Evolutionary conservation across 2,888 invertebrate genomes (phyloP).

Genomic region (Diarsia dahlii): DNA sequence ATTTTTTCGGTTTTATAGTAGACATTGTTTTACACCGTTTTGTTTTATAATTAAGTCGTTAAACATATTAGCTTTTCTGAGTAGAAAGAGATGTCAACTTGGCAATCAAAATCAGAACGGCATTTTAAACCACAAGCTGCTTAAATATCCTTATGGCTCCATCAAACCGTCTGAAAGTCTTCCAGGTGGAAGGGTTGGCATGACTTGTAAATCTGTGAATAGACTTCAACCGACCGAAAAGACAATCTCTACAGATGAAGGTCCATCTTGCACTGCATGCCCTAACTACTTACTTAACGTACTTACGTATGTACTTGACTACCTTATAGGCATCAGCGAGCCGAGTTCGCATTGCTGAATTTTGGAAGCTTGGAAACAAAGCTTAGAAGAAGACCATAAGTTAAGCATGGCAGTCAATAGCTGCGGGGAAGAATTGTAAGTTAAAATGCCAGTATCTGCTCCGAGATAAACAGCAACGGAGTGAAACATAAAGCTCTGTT

Average conservation of each 20-base stretch:
- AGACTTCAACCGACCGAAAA: too few relatives aligned
- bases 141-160: background rate
- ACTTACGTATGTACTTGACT: too few relatives aligned
- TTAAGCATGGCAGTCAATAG: conserved; percentile 31
- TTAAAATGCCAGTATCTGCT: conserved; percentile 30
- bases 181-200: too few relatives aligned
- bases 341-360: background rate
- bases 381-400: background rate
- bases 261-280: too few relatives aligned
- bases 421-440: conserved; percentile 21
- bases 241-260: too few relatives aligned
- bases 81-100: background rate
- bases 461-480: conserved; percentile 53
- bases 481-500: conserved; percentile 52
- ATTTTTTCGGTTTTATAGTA: conserved; percentile 16
- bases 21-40: background rate
- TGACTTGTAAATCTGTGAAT: background rate
- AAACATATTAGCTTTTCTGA: background rate
- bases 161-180: background rate
- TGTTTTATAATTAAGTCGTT: background rate
- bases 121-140: conserved; percentile 8
- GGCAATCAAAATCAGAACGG: background rate
- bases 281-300: too few relatives aligned
- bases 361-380: background rate
- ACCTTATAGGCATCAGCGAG: too few relatives aligned